Percentiles rank a stretch among this genome's conserved stretches.
phyloP scores from a whole-genome alignment of 30 jellyfish, hydroid and myxozoan genomes.

The Aurelia aurita region DNA sequence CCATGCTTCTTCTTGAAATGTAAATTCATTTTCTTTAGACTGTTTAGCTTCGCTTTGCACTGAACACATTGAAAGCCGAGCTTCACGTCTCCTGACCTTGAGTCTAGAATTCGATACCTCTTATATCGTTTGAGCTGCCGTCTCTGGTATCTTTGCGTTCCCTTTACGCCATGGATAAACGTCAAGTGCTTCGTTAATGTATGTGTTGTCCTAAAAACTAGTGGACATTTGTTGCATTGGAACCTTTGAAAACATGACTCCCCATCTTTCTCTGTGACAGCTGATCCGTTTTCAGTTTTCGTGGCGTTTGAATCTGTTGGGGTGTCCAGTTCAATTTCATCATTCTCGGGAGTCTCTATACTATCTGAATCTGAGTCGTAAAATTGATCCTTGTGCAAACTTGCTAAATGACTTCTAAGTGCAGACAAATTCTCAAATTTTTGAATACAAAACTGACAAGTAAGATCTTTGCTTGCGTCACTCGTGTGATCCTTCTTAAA shows the following conservation, averaged over 20 bases:
- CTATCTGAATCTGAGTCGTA: background rate
- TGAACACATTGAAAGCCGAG: constrained; percentile 14
- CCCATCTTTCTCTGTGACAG: background rate
- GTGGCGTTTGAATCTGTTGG: background rate
- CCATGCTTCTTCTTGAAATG: constrained; percentile 40
- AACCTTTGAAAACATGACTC: background rate
- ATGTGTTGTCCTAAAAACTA: constrained; percentile 1
- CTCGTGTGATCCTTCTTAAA: constrained; percentile 12
- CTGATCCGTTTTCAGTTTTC: background rate
- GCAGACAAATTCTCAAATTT: constrained; percentile 5
- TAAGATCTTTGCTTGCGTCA: background rate
- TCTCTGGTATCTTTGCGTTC: constrained; percentile 6
- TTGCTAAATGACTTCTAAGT: constrained; percentile 12
- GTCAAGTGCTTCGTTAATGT: constrained; percentile 22
- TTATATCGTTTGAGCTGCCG: constrained; percentile 18
- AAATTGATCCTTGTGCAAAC: background rate
- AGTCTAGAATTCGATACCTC: background rate
- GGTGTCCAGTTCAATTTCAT: background rate
- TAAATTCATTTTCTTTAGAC: background rate
- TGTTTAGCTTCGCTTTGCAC: constrained; percentile 14
- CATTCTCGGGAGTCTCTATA: background rate
- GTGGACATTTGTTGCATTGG: constrained; percentile 34
- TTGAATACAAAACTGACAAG: constrained; percentile 5
- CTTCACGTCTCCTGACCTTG: constrained; percentile 1
- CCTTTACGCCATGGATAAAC: constrained; percentile 15